Evolutionary conservation across 2,113 vertebrate species (phyloP).

Genomic region (Lepisosteus oculatus): DNA sequence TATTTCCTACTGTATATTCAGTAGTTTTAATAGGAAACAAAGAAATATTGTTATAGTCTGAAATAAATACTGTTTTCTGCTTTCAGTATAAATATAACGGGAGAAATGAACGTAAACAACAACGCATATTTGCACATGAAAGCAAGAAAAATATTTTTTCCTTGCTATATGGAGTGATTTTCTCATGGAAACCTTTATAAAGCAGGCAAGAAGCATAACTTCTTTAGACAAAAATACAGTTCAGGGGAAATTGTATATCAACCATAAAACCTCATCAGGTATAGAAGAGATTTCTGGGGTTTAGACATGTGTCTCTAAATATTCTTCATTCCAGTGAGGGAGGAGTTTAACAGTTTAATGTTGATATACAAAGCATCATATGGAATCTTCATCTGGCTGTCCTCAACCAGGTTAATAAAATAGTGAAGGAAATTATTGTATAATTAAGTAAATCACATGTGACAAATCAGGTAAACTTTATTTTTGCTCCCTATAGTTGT

Average conservation of each 20-base stretch:
- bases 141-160: slow-evolving; percentile 76
- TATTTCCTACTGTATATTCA: too few relatives aligned
- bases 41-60: slow-evolving; percentile 34
- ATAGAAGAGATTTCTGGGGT: slow-evolving; percentile 20
- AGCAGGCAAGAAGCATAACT: slow-evolving; percentile 39
- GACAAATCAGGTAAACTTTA: too few relatives aligned
- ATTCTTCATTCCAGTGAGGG: not conserved
- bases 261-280: slow-evolving; percentile 68
- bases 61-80: slow-evolving; percentile 70
- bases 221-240: slow-evolving; percentile 69
- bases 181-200: slow-evolving; percentile 57
- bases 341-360: not conserved
- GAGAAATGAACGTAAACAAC: slow-evolving; percentile 56
- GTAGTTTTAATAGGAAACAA: too few relatives aligned
- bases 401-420: slow-evolving; percentile 3
- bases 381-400: not conserved
- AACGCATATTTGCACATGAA: slow-evolving; percentile 70
- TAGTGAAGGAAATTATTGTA: not conserved
- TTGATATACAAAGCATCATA: not conserved
- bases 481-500: too few relatives aligned
- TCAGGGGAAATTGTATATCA: slow-evolving; percentile 60
- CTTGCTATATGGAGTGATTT: slow-evolving; percentile 74
- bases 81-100: slow-evolving; percentile 70
- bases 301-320: not conserved
- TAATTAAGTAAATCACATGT: not conserved